Base-by-base conservation (phyloP, 2,888 invertebrate species). In the Drosophila anomelani region DNA sequence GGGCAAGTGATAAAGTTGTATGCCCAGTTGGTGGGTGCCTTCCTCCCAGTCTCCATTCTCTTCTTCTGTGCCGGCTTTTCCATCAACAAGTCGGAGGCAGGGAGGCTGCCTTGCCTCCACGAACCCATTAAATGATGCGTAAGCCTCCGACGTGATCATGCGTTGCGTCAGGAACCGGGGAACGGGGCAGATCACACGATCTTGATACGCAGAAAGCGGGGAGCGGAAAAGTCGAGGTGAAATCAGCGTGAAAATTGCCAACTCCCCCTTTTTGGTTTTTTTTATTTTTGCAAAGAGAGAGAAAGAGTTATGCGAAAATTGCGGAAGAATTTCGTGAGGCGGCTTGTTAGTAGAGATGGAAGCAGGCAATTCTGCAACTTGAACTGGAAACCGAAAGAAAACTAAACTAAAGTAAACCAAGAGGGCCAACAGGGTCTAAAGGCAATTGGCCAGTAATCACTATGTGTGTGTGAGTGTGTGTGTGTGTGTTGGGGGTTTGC, bases 1-100 rank as follows among this genome's bases (percentile, higher is more conserved):
- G 87, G 82, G 70, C 88, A 83, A 83, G 86, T 90, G 90, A 90
- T 90, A 90, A 90, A 90, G 89, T 90, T 90, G 90, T 88, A 88
- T 76, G 81, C 78, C 76, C 84, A 81, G 87, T 77, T 76, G 81
- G 76, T 80, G 70, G 80, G 72, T 78, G 75, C 80, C 68, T 46
- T 67, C 61, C 56, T 59, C 49, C 49, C 20, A 26, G 1, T n/a
- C 5, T n/a, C 7, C 44, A 32, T 23, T 32, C 13, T 47, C 13
- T 47, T 26, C 44, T 13, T 9, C 32, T n/a, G 26, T 20, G 10
- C 13, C 46, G 53, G 39, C 59, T 62, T 57, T 74, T 76, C 80
- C 87, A 84, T 84, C 84, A 85, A 79, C 86, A 69, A 54, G 51
- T 71, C 17, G 43, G n/a, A 36, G 61, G 61, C 15, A 20, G 20